phyloP scores from a whole-genome alignment of 2,113 vertebrate species.

The Mirza zaza region DNA sequence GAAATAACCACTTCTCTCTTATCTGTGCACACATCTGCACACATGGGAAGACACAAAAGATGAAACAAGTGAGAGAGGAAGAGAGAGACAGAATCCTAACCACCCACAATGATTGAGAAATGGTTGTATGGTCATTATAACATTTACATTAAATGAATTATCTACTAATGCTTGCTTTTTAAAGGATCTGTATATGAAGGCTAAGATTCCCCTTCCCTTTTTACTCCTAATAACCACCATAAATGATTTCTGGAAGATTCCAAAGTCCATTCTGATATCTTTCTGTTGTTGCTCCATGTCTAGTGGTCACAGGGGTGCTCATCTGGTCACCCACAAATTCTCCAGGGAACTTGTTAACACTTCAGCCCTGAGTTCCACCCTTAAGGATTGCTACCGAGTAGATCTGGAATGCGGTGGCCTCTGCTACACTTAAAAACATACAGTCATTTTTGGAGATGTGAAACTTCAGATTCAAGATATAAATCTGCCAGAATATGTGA shows the following conservation, averaged over 20 bases:
- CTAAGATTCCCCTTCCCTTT: neutral
- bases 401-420: neutral
- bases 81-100: neutral
- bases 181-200: neutral
- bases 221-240: neutral
- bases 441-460: neutral
- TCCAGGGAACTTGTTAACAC: neutral
- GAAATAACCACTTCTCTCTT: neutral
- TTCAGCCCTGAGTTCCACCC: neutral
- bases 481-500: too few relatives aligned
- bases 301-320: too few relatives aligned
- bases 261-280: too few relatives aligned
- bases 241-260: neutral
- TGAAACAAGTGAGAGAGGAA: rapidly evolving
- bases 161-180: neutral
- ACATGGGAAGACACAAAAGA: neutral
- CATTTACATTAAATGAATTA: neutral
- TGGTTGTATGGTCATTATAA: neutral
- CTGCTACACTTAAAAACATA: neutral
- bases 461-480: neutral
- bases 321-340: neutral
- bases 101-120: neutral
- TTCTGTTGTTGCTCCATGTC: neutral
- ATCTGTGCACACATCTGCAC: neutral
- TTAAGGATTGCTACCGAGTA: neutral